Evolutionary conservation across 2,888 invertebrate genomes (phyloP), one percentile per base, ranked within the genome.

Genomic region (Drosophila subsilvestris): DNA sequence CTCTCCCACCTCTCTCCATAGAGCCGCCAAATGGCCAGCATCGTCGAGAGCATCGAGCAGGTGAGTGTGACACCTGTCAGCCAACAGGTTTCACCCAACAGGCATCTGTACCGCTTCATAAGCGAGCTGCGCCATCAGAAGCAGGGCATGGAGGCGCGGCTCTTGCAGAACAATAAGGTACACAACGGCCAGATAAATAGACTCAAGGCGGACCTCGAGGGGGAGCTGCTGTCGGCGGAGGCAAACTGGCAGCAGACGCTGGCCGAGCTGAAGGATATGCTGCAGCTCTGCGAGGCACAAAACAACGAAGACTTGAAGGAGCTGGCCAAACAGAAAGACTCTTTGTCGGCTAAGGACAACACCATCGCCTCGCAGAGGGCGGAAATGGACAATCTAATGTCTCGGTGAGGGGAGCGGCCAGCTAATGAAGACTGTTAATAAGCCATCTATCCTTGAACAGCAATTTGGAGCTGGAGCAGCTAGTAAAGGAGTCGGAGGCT

Each of bases 401-500:
- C 45, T 8, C n/a, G 27, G 80, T 85, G 61, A 47, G 83, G 50
- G 0, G 18, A 43, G n/a, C n/a, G n/a, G 14, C 7, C 37, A 1
- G 14, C n/a, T n/a, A n/a, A 37, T 37, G 6, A 22, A 7, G 2
- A 17, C 7, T 14, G 22, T 20, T 10, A 25, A 5, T 3, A 0
- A 7, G 3, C n/a, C 20, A 8, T 20, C n/a, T 44, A 2, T 14
- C 25, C 18, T 1, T 17, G 3, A 44, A 6, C n/a, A 62, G 71
- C 8, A 69, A 71, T 12, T 2, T 9, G 1, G 10, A 17, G 1
- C 9, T 74, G 20, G 18, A 58, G 0, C 42, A 49, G 10, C 56
- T 63, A 0, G 8, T 71, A 3, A 42, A 60, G 12, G 68, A 75
- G 5, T 55, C 48, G 7, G 53, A 68, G 0, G 14, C 14, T 0